A percentile compares a stretch with the other conserved stretches of the same genome.
phyloP scores from a whole-genome alignment of 2,113 vertebrate genomes.

The Probosciger aterrimus region DNA sequence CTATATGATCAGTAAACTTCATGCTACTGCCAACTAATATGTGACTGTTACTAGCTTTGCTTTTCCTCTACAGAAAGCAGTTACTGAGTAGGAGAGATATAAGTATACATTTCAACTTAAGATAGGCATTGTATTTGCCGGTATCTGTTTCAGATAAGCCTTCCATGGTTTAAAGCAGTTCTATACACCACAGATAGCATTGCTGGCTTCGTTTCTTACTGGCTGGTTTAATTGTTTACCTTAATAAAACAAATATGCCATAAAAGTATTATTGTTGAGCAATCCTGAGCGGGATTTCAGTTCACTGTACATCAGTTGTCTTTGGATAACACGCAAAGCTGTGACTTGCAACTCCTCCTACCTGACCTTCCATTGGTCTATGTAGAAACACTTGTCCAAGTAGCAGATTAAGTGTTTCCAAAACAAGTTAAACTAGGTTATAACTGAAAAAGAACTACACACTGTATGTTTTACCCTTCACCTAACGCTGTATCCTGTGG shows the following conservation, averaged over 20 bases:
- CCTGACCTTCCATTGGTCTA: not conserved
- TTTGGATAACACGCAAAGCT: not conserved
- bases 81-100: not conserved
- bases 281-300: not conserved
- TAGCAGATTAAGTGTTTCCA: not conserved
- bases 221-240: constrained; percentile 20
- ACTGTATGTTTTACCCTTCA: not conserved
- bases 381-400: not conserved
- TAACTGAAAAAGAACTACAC: not conserved
- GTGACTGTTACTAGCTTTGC: not conserved
- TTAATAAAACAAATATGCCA: constrained; percentile 1
- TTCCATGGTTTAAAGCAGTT: not conserved
- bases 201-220: not conserved
- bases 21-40: not conserved
- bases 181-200: not conserved
- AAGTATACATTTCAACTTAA: too few species aligned
- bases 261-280: constrained; percentile 26
- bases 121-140: too few species aligned
- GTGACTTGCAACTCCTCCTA: not conserved
- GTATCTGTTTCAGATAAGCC: not conserved
- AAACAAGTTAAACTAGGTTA: not conserved
- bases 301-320: not conserved
- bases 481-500: not conserved
- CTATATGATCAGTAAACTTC: not conserved
- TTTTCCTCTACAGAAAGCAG: not conserved